Evolutionary conservation across 2,113 vertebrate genomes (phyloP).

Genomic region (Ochotona curzoniae): DNA sequence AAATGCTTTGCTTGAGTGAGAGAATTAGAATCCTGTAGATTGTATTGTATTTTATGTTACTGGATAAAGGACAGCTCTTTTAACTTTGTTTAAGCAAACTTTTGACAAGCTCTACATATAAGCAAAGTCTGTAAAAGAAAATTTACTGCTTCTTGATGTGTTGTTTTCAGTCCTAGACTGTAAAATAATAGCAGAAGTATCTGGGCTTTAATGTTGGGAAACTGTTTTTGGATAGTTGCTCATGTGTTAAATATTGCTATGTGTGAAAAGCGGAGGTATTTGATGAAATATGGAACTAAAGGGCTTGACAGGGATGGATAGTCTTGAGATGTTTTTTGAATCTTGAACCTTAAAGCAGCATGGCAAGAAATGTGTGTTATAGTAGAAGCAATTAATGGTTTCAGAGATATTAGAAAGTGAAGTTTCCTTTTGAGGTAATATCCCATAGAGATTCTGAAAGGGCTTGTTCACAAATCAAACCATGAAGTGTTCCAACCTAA

Average conservation of each 20-base stretch:
- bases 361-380: background rate
- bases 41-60: background rate
- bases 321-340: background rate
- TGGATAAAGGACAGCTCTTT: background rate
- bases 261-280: slow-evolving; percentile 34
- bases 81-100: background rate
- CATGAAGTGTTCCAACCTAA: slow-evolving; percentile 50
- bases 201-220: slow-evolving; percentile 24
- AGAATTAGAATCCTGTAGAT: slow-evolving; percentile 25
- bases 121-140: slow-evolving; percentile 16
- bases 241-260: background rate
- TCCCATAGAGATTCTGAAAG: slow-evolving; percentile 40
- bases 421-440: slow-evolving; percentile 64
- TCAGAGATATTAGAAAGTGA: slow-evolving; percentile 68
- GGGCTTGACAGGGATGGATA: background rate
- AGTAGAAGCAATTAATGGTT: slow-evolving; percentile 55
- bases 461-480: slow-evolving; percentile 66
- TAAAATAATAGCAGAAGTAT: slow-evolving; percentile 25
- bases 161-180: background rate
- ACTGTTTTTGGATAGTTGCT: background rate
- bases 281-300: slow-evolving; percentile 24
- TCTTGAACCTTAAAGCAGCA: background rate
- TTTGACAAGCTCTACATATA: background rate
- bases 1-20: background rate
- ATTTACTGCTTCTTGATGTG: background rate